phyloP scores from a whole-genome alignment of 2,888 invertebrate genomes.

The Aleiodes testaceus region DNA sequence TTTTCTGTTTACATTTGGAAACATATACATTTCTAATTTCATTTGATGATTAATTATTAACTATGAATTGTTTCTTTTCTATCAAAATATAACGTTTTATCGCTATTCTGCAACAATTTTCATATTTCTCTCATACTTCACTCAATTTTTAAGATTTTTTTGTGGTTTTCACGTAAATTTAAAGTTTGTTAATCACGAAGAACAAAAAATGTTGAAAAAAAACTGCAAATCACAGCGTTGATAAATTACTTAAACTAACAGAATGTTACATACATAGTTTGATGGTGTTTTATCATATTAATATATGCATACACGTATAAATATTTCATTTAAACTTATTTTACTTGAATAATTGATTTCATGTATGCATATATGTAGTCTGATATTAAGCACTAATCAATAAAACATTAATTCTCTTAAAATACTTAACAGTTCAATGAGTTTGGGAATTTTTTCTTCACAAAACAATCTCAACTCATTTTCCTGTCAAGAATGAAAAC shows the following conservation, averaged over 20 bases:
- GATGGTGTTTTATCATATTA: neutral
- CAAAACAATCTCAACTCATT: slow-evolving; percentile 6
- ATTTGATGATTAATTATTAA: slow-evolving; percentile 42
- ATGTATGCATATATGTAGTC: slow-evolving; percentile 38
- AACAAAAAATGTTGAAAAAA: slow-evolving; percentile 35
- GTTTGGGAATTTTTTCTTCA: slow-evolving; percentile 36
- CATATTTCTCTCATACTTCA: slow-evolving; percentile 43
- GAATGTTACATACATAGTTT: slow-evolving; percentile 54
- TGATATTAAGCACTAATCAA: slow-evolving; percentile 31
- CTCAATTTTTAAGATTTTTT: slow-evolving; percentile 15
- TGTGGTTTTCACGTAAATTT: slow-evolving; percentile 32
- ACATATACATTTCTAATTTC: slow-evolving; percentile 51
- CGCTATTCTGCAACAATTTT: slow-evolving; percentile 40
- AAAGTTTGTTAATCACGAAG: neutral
- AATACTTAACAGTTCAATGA: slow-evolving; percentile 60
- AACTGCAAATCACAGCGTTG: slow-evolving; percentile 64
- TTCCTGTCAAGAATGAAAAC: slow-evolving; percentile 27
- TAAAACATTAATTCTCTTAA: slow-evolving; percentile 50
- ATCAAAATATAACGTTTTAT: slow-evolving; percentile 51
- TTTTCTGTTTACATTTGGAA: slow-evolving; percentile 21
- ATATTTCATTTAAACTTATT: slow-evolving; percentile 46
- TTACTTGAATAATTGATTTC: slow-evolving; percentile 10
- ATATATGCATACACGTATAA: slow-evolving; percentile 46
- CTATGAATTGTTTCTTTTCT: slow-evolving; percentile 38
- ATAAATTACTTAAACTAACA: slow-evolving; percentile 65